These are phyloP conservation scores for Hypsopygia costalis DNA, from an alignment of 2,888 invertebrate species.

Conservation along the genomic window DNA sequence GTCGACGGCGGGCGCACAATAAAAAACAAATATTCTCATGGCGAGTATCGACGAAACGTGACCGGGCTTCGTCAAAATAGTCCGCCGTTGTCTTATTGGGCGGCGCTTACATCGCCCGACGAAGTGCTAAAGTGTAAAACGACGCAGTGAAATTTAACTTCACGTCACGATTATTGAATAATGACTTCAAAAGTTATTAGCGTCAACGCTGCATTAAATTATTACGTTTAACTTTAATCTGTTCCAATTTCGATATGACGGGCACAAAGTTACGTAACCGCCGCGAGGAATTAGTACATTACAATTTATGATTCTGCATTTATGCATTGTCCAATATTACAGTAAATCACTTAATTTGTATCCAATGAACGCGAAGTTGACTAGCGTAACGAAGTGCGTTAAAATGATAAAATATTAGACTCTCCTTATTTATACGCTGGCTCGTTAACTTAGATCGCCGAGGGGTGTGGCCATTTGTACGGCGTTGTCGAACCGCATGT, in stretches of 20 bases:
- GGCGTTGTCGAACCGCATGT: slow-evolving; percentile 71
- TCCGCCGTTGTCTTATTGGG: slow-evolving; percentile 73
- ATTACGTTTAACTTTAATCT: slow-evolving; percentile 32
- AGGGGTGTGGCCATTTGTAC: slow-evolving; percentile 76
- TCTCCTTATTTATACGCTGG: slow-evolving; percentile 72
- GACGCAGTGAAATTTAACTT: slow-evolving; percentile 70
- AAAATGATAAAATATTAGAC: slow-evolving; percentile 62
- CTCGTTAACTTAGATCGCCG: slow-evolving; percentile 77
- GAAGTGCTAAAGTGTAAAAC: slow-evolving; percentile 79
- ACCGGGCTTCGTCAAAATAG: slow-evolving; percentile 80
- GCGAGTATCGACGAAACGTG: slow-evolving; percentile 78
- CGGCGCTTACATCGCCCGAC: slow-evolving; percentile 61
- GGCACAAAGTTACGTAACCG: slow-evolving; percentile 19
- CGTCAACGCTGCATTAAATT: slow-evolving; percentile 50
- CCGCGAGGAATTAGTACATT: slow-evolving; percentile 9
- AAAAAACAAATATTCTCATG: slow-evolving; percentile 81
- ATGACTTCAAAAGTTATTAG: slow-evolving; percentile 64
- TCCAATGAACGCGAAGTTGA: slow-evolving; percentile 33
- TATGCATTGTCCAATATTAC: slow-evolving; percentile 12
- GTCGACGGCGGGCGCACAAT: slow-evolving; percentile 70
- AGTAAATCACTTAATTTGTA: slow-evolving; percentile 21
- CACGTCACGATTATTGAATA: slow-evolving; percentile 76
- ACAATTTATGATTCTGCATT: slow-evolving; percentile 16
- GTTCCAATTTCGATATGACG: slow-evolving; percentile 31
- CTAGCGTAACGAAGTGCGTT: slow-evolving; percentile 41